These are phyloP conservation scores for Bungarus multicinctus DNA, from an alignment of 2,113 vertebrate genomes.

Conservation along the genomic window DNA sequence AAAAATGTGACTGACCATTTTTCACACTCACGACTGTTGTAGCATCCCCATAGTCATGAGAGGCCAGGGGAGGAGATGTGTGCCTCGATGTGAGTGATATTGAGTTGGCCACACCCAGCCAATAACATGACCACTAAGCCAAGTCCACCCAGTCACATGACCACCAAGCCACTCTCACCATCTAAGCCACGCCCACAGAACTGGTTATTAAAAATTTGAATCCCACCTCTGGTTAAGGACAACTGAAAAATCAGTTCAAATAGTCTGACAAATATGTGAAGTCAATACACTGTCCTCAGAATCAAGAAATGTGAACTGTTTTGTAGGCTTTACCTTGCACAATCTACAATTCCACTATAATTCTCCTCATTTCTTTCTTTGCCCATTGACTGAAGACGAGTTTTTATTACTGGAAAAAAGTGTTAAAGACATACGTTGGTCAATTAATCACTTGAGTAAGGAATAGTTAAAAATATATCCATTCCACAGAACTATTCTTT, in stretches of 20 bases:
- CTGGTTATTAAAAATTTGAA: too few relatives aligned
- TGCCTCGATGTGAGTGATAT: too few relatives aligned
- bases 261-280: background rate
- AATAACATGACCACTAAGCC: too few relatives aligned
- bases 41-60: too few relatives aligned
- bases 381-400: constrained; percentile 81
- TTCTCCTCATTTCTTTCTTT: constrained; percentile 81
- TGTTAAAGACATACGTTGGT: background rate
- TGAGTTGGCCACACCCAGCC: too few relatives aligned
- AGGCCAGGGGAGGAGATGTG: too few relatives aligned
- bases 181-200: too few relatives aligned
- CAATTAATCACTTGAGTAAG: background rate
- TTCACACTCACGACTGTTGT: too few relatives aligned
- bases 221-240: too few relatives aligned
- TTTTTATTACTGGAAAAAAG: constrained; percentile 80
- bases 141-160: too few relatives aligned
- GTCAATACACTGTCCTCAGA: background rate
- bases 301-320: background rate
- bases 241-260: background rate
- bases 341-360: constrained; percentile 83
- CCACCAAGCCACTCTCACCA: too few relatives aligned
- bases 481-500: background rate
- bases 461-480: background rate
- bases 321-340: constrained; percentile 75
- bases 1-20: too few relatives aligned